Base-by-base conservation (phyloP, 2,888 invertebrate genomes). In the Achlya flavicornis region DNA sequence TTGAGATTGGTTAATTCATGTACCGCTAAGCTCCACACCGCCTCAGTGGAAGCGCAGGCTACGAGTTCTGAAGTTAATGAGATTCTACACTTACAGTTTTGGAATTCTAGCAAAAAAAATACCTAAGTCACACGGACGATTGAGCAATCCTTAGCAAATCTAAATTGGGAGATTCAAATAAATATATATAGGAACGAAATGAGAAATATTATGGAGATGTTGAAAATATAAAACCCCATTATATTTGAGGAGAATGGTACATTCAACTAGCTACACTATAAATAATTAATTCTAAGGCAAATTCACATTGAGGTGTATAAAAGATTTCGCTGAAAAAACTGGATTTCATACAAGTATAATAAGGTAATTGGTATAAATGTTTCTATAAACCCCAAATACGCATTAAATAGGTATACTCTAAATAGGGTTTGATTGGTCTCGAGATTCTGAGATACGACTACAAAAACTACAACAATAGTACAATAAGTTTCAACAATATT, bases 401-500 rank as follows among this genome's bases (percentile, higher is more conserved):
- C 77, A 75, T 81, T 80, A 76, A 78, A 89, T 89, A 90, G 86
- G 86, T 86, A 53, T 53, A 83, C 74, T 91, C 86, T 91, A 91
- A 90, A 91, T 90, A 86, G 86, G 84, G 82, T 89, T 86, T 86
- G 82, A 85, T 93, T 93, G 93, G 93, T 93, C 93, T 89, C 88
- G 90, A 92, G 88, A 91, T 89, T 92, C 86, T 85, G 89, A 88
- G 85, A 89, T 87, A 81, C 82, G 71, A 81, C 85, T 91, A 90
- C 83, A 74, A 82, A 84, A 70, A 79, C 86, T 90, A 90, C 85
- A 87, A 88, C 84, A 88, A 83, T 81, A 79, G 73, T 83, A 80
- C 73, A 82, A 87, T 81, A 87, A 80, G 76, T 80, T 84, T 86
- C 83, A 91, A 91, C 90, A 91, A 88, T 91, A 89, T 85, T 74